Base-by-base conservation (phyloP, 1,140 invertebrate genomes). In the Hormaphis cornu region DNA sequence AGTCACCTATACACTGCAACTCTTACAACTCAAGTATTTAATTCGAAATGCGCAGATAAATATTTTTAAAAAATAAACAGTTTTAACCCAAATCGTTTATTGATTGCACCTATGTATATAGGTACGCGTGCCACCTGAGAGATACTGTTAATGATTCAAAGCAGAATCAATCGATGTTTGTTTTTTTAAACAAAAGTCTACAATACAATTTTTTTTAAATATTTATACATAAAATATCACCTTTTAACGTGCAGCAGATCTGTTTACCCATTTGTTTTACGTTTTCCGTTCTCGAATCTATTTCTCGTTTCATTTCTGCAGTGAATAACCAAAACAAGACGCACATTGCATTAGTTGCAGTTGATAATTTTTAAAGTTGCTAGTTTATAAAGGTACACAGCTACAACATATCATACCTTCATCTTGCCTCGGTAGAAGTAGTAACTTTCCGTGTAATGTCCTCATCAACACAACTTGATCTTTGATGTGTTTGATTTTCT, bases 361-460 rank as follows among this genome's bases (percentile, higher is more conserved):
- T n/a, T 33, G 10, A 16, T 2, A 61, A 42, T 59, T 16, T 30
- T n/a, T 16, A 6, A 4, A 26, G 2, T 40, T 40, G n/a, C 7
- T 35, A 9, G 18, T 46, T 18, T 44, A 22, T 12, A 16, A 33
- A 37, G 48, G 22, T 26, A n/a, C 4, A 30, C 14, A 30, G 46
- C 30, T 9, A 24, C 1, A 22, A 3, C 10, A 30, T 40, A 48
- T 70, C 72, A 73, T 70, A 75, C 74, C 72, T 72, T 75, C 74
- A 59, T 75, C 74, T 58, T 74, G 71, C 46, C 74, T 59, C 9
- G 74, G 72, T 28, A 73, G 73, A 37, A 73, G 72, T 20, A 75
- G 63, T 40, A 75, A 63, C 20, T 48, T 53, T 20, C 72, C 71
- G 40, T 75, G 73, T 26, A 75, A 70, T 18, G 52, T 59, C 46